Base-by-base conservation (phyloP, 2,888 invertebrate species). In the Cremastinae sp. region DNA sequence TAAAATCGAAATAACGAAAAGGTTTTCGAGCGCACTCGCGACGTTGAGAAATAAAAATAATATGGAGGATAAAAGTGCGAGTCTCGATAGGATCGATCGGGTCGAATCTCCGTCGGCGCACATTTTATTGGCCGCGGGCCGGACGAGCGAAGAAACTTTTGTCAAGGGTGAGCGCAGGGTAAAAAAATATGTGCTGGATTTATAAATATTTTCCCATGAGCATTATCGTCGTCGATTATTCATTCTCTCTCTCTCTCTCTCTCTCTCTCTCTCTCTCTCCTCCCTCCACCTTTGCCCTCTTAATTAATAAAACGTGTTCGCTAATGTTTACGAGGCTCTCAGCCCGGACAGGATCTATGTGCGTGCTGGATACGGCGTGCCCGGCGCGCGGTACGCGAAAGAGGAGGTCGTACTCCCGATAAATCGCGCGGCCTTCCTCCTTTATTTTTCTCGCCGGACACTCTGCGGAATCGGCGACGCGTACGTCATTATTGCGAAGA, bases 381-480 rank as follows among this genome's bases (percentile, higher is more conserved):
- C n/a, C n/a, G n/a, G 62, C 43, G 41, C 61, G 73, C 76, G 76
- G 72, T 76, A 76, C 76, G 68, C 69, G 73, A 76, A 76, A 76
- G 76, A 69, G 76, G 76, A 76, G 76, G 76, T 76, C 76, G 73
- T 73, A 76, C 69, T 76, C 76, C 64, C 76, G 76, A 76, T 76
- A 76, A 76, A 76, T 76, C 76, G 76, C 72, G 73, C 36, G 47
- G 56, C 64, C 54, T 61, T 70, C 69, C 5, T 28, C 28, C 5
- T 28, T 61, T 36, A 28, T 43, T 38, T 28, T 58, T 10, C 45
- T 8, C 1, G 43, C 22, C 38, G 49, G 34, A 68, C 58, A 49
- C 68, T 49, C 34, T 18, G 34, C 43, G 43, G 51, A 45, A 36
- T 18, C 58, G 34, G 14, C 16, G 14, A 41, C 14, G 14, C 49